Evolutionary conservation across 2,797 vertebrate genomes (phyloP).

Genomic region (Sylvia borin): DNA sequence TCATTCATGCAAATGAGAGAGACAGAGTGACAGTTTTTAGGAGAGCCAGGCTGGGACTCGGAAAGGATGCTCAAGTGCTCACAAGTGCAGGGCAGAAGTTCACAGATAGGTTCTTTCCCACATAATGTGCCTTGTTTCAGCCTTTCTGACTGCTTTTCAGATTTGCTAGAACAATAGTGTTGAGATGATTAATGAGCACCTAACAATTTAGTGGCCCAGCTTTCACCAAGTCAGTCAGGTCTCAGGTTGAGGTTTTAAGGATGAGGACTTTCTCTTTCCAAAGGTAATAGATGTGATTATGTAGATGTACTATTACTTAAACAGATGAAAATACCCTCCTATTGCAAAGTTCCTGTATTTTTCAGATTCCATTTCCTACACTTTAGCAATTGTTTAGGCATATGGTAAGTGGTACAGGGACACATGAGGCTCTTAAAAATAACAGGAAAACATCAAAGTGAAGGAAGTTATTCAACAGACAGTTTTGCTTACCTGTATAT

Average conservation of each 20-base stretch:
- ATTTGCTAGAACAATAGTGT: not conserved
- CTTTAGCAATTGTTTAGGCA: not conserved
- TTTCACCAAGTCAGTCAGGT: not conserved
- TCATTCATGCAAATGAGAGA: not conserved
- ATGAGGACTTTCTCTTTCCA: not conserved
- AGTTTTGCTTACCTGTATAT: conserved; percentile 84
- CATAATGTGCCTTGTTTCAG: not conserved
- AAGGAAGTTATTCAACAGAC: not conserved
- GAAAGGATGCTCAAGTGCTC: not conserved
- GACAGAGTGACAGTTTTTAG: not conserved
- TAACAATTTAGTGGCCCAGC: not conserved
- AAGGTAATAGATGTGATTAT: not conserved
- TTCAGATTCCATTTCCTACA: not conserved
- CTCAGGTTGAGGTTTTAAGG: not conserved
- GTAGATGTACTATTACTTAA: not conserved
- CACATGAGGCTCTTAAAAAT: not conserved
- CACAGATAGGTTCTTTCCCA: not conserved
- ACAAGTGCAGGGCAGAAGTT: not conserved
- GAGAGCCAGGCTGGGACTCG: not conserved
- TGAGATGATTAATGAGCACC: not conserved
- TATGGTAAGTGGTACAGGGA: not conserved
- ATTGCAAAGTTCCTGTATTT: not conserved
- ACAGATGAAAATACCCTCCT: not conserved
- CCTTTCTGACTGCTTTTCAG: not conserved
- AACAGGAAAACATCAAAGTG: not conserved